These are phyloP conservation scores for Potamilus streckersoni DNA, from an alignment of 1,140 invertebrate species.

Conservation along the genomic window DNA sequence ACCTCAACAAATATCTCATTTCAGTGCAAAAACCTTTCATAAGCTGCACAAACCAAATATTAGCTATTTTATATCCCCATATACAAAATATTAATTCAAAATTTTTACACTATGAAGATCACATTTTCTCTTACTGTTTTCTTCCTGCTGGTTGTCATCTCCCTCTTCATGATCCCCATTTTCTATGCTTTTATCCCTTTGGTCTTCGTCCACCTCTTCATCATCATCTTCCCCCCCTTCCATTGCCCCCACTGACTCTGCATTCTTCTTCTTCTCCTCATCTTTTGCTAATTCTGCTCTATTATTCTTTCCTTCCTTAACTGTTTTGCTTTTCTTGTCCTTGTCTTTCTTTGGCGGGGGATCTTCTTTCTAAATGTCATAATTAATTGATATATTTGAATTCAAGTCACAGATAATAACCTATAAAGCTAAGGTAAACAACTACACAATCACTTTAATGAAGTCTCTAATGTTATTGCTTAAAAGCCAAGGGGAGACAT, in stretches of 20 bases:
- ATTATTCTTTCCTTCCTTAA: background rate
- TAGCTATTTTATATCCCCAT: background rate
- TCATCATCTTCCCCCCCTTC: background rate
- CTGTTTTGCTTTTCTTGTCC: conserved; percentile 6
- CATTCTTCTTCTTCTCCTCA: conserved; percentile 1
- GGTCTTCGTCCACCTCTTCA: background rate
- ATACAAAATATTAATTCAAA: background rate
- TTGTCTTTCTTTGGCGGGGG: conserved; percentile 7
- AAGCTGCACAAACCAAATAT: background rate
- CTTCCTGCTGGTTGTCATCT: background rate
- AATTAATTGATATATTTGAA: too few species aligned
- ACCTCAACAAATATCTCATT: too few species aligned
- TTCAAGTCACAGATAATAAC: too few species aligned
- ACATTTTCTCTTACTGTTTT: background rate
- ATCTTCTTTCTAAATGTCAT: conserved; percentile 10
- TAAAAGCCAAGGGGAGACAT: too few species aligned
- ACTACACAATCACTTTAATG: too few species aligned
- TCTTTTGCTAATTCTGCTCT: background rate
- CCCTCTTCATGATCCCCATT: background rate
- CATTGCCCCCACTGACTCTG: conserved; percentile 1
- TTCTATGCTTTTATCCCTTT: background rate
- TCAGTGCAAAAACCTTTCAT: background rate
- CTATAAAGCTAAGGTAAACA: too few species aligned
- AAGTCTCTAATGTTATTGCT: too few species aligned
- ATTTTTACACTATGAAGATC: background rate